These are phyloP conservation scores for Palythoa caribaeorum DNA, from an alignment of 92 coral and sea anemone genomes.

Conservation along the genomic window DNA sequence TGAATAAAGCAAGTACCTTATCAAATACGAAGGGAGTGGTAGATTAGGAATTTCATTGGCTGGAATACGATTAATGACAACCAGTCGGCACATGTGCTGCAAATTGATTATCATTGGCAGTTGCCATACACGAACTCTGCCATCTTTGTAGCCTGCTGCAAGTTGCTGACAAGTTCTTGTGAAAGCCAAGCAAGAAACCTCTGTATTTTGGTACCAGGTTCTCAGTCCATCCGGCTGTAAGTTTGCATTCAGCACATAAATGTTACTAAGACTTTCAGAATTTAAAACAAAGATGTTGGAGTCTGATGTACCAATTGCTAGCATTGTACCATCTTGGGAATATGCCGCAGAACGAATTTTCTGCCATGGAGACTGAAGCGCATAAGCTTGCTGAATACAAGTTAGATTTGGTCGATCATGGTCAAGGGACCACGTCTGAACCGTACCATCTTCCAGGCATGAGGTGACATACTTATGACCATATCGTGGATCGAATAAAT, in stretches of 20 bases:
- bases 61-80: slow-evolving; percentile 78
- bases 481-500: slow-evolving; percentile 89
- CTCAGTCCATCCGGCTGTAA: slow-evolving; percentile 91
- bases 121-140: slow-evolving; percentile 88
- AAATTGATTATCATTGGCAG: slow-evolving; percentile 79
- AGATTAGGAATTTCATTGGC: slow-evolving; percentile 83
- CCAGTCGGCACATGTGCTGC: slow-evolving; percentile 88
- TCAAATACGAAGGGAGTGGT: slow-evolving; percentile 82
- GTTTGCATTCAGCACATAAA: slow-evolving; percentile 85
- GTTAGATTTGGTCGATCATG: slow-evolving; percentile 76
- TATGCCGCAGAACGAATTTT: slow-evolving; percentile 84
- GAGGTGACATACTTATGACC: slow-evolving; percentile 86
- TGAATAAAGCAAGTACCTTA: slow-evolving; percentile 85
- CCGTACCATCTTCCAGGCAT: slow-evolving; percentile 88
- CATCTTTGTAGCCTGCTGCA: slow-evolving; percentile 93
- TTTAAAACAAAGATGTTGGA: slow-evolving; percentile 82
- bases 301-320: slow-evolving; percentile 91
- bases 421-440: slow-evolving; percentile 85
- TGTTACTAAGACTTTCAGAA: slow-evolving; percentile 78
- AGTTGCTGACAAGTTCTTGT: slow-evolving; percentile 92
- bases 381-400: slow-evolving; percentile 79
- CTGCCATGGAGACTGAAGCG: slow-evolving; percentile 91
- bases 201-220: slow-evolving; percentile 93
- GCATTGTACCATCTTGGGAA: slow-evolving; percentile 86
- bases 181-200: slow-evolving; percentile 91